A percentile compares a stretch with the other conserved stretches of the same genome.
phyloP scores from a whole-genome alignment of 2,113 vertebrate genomes.

The Cromileptes altivelis region DNA sequence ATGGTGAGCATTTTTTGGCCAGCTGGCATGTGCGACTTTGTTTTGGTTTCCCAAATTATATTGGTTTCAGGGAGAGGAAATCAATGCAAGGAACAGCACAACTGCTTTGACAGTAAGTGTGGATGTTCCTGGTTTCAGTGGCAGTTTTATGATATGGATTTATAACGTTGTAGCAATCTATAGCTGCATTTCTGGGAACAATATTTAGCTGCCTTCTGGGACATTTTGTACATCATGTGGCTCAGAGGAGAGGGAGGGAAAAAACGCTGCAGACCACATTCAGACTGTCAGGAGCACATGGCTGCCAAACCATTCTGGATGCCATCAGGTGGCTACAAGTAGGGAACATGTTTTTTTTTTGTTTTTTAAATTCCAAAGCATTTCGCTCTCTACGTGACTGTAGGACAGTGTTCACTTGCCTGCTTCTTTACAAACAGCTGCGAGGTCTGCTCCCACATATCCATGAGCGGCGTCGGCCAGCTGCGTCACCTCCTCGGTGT shows the following conservation, averaged over 20 bases:
- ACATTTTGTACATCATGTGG: neutral
- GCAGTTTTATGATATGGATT: neutral
- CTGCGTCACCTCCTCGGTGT: conserved; percentile 80
- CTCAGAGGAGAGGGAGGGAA: neutral
- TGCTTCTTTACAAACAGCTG: conserved; percentile 95
- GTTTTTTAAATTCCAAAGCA: neutral
- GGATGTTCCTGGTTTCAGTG: neutral
- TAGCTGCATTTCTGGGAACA: neutral
- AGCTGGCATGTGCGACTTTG: conserved; percentile 34
- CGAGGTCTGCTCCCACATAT: conserved; percentile 95
- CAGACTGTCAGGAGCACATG: neutral
- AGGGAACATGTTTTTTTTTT: neutral
- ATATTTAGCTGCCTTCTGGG: neutral
- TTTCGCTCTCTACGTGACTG: neutral
- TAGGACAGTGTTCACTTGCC: conserved; percentile 83
- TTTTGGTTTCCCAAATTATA: conserved; percentile 42
- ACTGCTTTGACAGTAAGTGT: neutral
- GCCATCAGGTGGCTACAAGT: neutral
- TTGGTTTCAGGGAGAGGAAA: conserved; percentile 37
- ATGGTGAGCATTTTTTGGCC: conserved; percentile 23
- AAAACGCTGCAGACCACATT: neutral
- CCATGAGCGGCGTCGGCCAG: conserved; percentile 91
- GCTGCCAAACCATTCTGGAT: too few species aligned
- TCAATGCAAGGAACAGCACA: conserved; percentile 5
- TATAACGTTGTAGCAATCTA: neutral